Evolutionary conservation across 2,888 invertebrate genomes (phyloP).

Genomic region (Mellilla xanthometata): DNA sequence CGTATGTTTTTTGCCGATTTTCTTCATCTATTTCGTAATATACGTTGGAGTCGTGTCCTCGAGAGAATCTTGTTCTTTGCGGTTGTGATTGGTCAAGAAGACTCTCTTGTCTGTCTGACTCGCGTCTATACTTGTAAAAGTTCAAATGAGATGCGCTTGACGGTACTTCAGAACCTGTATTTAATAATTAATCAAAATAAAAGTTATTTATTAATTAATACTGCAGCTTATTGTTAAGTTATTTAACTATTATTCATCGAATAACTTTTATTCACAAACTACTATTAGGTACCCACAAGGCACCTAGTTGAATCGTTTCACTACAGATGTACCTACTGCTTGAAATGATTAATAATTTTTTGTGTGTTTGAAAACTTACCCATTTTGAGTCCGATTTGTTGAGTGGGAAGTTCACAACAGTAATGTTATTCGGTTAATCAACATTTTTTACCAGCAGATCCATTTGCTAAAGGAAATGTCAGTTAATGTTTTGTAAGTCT

Average conservation of each 20-base stretch:
- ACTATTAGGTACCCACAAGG: too few relatives aligned
- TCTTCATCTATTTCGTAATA: conserved; percentile 45
- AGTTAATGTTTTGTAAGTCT: conserved; percentile 29
- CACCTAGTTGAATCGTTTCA: too few relatives aligned
- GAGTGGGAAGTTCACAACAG: conserved; percentile 8
- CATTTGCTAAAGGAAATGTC: conserved; percentile 28
- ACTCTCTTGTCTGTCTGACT: conserved; percentile 40
- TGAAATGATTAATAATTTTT: too few relatives aligned
- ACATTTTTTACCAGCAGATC: conserved; percentile 9
- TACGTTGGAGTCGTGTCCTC: conserved; percentile 35
- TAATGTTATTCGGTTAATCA: conserved; percentile 8
- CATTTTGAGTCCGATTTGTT: conserved; percentile 4
- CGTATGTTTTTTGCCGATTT: conserved; percentile 58
- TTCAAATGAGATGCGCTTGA: conserved; percentile 32
- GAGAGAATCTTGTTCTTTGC: conserved; percentile 17
- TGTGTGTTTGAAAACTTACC: conserved; percentile 13
- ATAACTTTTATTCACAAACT: too few relatives aligned
- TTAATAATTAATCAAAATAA: too few relatives aligned
- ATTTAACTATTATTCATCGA: too few relatives aligned
- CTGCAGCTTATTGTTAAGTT: too few relatives aligned
- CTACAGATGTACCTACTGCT: too few relatives aligned
- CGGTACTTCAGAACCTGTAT: conserved; percentile 4
- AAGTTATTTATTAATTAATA: too few relatives aligned
- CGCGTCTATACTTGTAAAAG: conserved; percentile 59
- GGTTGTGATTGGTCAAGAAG: conserved; percentile 26